Evolutionary conservation across 2,113 vertebrate species (phyloP), one percentile per base, ranked within the genome.

Genomic region (Coturnix japonica): DNA sequence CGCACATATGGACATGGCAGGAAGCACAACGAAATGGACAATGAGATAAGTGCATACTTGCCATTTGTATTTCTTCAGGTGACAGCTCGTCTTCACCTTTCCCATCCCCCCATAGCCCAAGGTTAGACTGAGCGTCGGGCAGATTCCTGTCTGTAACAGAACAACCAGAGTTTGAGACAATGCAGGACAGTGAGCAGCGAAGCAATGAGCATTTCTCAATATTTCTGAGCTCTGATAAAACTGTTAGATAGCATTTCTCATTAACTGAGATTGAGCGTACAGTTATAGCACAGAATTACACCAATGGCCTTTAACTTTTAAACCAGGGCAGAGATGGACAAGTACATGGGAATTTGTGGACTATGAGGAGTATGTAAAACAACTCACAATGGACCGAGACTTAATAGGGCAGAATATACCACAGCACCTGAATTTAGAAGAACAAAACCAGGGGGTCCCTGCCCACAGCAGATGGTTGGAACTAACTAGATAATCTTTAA

Each of bases 41-140:
- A 4, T 0, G 16, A 66, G n/a, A 65, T 54, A 19, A 84, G 79
- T 54, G 18, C 0, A 51, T 16, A 87, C 95, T 61, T 97, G 99
- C 99, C 99, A 99, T 99, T 92, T 99, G 99, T 95, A 99, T 98
- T 96, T 99, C 99, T 96, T 99, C 99, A 28, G 99, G 98, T 59
- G 99, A 99, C 16, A 99, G 95, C 53, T 99, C 99, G 11, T 99
- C 99, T 86, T 99, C 99, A 56, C 97, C 98, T 95, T 80, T 96
- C 81, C 97, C 71, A 2, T 99, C 98, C 51, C 98, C 98, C 98
- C 98, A 99, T 43, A 96, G 85, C 70, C 98, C 98, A 77, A 97
- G 73, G 33, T 97, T 96, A 81, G 95, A 95, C 1, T 92, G 97
- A 37, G 97, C 85, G 61, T 99, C 98, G 0, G 98, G 84, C 11